Base-by-base conservation (phyloP, 2,797 vertebrate genomes). In the Hippopotamyrus pictus region DNA sequence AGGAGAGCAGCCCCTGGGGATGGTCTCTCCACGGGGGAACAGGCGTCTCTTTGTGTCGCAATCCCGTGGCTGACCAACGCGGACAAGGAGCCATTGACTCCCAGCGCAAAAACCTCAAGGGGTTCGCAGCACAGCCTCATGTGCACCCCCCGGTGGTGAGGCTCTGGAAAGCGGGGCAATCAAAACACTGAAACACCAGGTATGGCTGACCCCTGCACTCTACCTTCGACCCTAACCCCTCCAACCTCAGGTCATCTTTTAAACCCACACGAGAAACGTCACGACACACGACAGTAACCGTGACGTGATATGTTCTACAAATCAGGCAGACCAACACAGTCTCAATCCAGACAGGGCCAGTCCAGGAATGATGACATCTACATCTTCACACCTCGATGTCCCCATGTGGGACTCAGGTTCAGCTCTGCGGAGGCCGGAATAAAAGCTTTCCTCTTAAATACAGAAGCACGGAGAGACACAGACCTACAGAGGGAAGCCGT, bases 21-120 rank as follows among this genome's bases (percentile, higher is more conserved):
- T 86, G 19, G 79, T 90, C 91, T 92, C 76, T 91, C 88, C 90
- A 69, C 37, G 76, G 79, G 88, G 33, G 6, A 88, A 91, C 87
- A 94, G 88, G 1, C 12, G 53, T 73, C 88, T 87, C 93, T 92
- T 94, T 93, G 94, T 93, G 89, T 91, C 69, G 33, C 54, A 83
- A 89, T 57, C 90, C 91, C 86, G 85, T 89, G 89, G 89, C 91
- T 89, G 4, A 8, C 87, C 69, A 6, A 0, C 0, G 69, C 5
- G 29, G 91, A 92, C 91, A 90, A 90, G 3, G 88, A 37, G 82
- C 85, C 89, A 92, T 92, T 93, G 89, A 94, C 46, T 50, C 54
- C 3, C 73, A 46, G 37, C 2, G 14, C 51, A 53, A n/a, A 25
- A 84, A 37, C 73, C 37, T 9, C 73, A 9, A 22, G 73, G 37